Conservation (phyloP, 2,797 vertebrate genomes). For the Carapus acus region DNA sequence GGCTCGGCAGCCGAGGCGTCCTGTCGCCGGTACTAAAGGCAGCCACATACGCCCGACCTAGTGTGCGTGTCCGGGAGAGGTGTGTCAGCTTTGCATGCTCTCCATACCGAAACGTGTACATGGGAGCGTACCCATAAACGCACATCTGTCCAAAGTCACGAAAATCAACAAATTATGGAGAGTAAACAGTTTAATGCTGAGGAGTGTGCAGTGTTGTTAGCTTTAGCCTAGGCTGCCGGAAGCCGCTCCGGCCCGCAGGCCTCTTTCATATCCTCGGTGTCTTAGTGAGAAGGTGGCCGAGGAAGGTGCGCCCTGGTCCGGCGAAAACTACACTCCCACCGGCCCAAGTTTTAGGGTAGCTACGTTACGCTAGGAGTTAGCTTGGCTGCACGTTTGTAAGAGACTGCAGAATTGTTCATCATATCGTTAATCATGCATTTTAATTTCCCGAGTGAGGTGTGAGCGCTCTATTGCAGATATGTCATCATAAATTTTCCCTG, state of each 20-base stretch:
- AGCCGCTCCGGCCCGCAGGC: constrained; percentile 50
- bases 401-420: neutral
- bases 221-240: constrained; percentile 47
- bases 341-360: neutral
- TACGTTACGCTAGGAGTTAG: neutral
- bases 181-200: neutral
- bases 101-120: constrained; percentile 11
- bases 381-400: neutral
- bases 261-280: constrained; percentile 58
- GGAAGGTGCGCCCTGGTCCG: constrained; percentile 26
- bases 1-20: neutral
- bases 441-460: neutral
- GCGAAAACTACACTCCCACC: constrained; percentile 16
- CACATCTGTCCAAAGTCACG: no score
- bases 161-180: no score
- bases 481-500: no score
- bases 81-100: constrained; percentile 64
- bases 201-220: constrained; percentile 31
- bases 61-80: constrained; percentile 62
- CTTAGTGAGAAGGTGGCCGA: constrained; percentile 43
- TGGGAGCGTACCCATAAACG: no score
- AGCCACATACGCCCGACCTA: neutral
- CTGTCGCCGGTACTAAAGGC: neutral
- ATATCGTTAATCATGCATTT: neutral
- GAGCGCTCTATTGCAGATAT: neutral